Conservation (phyloP, 2,113 vertebrate species). For the Neolamprologus devosi region DNA sequence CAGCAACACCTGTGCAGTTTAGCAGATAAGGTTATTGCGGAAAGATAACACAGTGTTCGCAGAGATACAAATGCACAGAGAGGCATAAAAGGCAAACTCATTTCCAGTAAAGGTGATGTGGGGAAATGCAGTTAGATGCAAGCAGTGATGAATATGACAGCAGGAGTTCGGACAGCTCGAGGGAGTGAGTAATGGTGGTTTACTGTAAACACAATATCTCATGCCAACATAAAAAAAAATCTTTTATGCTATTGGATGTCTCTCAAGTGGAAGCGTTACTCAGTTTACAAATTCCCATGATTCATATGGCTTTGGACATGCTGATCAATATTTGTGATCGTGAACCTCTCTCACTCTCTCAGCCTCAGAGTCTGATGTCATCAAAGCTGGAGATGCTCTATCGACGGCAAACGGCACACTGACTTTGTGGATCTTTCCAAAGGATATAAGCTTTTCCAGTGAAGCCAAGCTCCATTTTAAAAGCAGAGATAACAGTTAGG, state of each 20-base stretch:
- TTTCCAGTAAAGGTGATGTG: conserved; percentile 15
- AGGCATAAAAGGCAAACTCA: neutral
- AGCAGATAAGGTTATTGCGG: conserved; percentile 28
- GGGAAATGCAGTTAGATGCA: neutral
- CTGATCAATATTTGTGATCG: conserved; percentile 34
- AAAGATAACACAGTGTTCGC: conserved; percentile 41
- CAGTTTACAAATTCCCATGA: conserved; percentile 37
- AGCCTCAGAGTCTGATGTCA: conserved; percentile 26
- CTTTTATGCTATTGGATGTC: neutral
- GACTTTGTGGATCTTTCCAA: conserved; percentile 18
- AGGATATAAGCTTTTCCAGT: conserved; percentile 2
- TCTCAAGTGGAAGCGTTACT: conserved; percentile 28
- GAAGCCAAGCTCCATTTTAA: conserved; percentile 3
- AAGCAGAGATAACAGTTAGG: conserved; percentile 25
- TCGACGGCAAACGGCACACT: neutral
- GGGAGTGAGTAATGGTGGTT: conserved; percentile 6
- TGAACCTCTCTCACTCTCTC: neutral
- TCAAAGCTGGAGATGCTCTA: neutral
- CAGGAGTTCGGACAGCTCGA: neutral
- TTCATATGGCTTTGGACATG: neutral
- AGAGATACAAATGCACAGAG: neutral
- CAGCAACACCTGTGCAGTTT: conserved; percentile 27
- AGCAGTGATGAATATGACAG: neutral
- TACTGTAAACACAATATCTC: conserved; percentile 27
- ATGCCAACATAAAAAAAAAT: neutral